Evolutionary conservation across 2,797 vertebrate species (phyloP).

Genomic region (Gouania willdenowi): DNA sequence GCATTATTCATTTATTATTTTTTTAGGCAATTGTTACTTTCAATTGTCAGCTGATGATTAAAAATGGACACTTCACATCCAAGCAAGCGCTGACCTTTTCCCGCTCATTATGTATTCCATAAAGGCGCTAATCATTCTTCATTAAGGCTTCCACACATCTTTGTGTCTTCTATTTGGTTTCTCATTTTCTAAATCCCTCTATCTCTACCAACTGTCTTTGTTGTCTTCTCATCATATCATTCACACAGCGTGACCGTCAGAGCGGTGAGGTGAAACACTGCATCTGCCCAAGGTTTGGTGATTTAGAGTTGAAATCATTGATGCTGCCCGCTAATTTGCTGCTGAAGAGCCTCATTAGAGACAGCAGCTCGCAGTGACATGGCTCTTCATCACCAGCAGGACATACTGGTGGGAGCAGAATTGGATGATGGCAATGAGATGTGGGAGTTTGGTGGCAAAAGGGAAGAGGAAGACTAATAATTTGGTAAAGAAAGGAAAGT

Average conservation of each 20-base stretch:
- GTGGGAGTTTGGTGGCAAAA: constrained; percentile 1
- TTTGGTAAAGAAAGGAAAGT: constrained; percentile 21
- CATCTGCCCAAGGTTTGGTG: constrained; percentile 38
- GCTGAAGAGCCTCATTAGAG: constrained; percentile 63
- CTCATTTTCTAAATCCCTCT: neutral
- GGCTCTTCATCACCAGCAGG: constrained; percentile 45
- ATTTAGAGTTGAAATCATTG: constrained; percentile 59
- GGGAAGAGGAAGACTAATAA: constrained; percentile 7
- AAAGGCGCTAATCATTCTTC: constrained; percentile 43
- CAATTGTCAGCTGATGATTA: constrained; percentile 7
- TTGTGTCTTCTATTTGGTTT: constrained; percentile 5
- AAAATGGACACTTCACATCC: constrained; percentile 17
- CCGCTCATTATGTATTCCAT: constrained; percentile 53
- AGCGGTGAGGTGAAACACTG: constrained; percentile 28
- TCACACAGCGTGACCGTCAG: constrained; percentile 38
- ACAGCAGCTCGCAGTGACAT: constrained; percentile 23
- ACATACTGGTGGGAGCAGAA: constrained; percentile 32
- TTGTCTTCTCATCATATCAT: constrained; percentile 60
- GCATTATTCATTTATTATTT: constrained; percentile 1
- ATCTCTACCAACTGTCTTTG: constrained; percentile 14
- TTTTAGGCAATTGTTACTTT: constrained; percentile 1
- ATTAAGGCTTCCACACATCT: constrained; percentile 8
- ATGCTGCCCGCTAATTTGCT: constrained; percentile 69
- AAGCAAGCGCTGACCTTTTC: constrained; percentile 37
- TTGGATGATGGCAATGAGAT: constrained; percentile 15